A percentile compares a stretch with the other conserved stretches of the same genome.
These are phyloP conservation scores for Caprella mutica DNA, from an alignment of 2,888 invertebrate species.

Conservation along the genomic window DNA sequence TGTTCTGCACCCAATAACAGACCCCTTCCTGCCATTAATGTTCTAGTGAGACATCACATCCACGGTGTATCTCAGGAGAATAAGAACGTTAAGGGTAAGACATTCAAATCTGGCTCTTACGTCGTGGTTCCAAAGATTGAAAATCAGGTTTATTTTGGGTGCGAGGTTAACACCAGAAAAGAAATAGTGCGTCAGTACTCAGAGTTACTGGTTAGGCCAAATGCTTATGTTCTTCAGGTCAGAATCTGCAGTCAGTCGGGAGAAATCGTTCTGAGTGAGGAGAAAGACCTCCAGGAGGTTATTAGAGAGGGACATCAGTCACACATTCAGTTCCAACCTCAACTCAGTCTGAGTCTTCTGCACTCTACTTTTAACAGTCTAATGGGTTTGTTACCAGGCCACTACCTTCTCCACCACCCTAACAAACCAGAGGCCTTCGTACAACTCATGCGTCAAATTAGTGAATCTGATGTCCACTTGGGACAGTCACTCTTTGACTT, in stretches of 20 bases:
- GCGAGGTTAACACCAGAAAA: constrained; percentile 25
- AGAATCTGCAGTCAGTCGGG: constrained; percentile 20
- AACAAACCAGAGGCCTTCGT: constrained; percentile 27
- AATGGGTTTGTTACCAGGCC: constrained; percentile 12
- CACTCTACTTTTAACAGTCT: constrained; percentile 16
- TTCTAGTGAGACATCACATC: constrained; percentile 16
- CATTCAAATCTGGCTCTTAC: constrained; percentile 15
- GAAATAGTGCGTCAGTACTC: constrained; percentile 29
- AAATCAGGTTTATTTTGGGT: constrained; percentile 27
- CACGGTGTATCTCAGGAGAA: constrained; percentile 15
- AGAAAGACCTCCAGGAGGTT: constrained; percentile 15
- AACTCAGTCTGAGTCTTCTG: constrained; percentile 14
- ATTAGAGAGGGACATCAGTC: constrained; percentile 24
- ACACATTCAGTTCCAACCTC: constrained; percentile 22
- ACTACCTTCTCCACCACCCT: constrained; percentile 28
- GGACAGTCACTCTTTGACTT: neutral
- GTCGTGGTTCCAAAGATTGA: constrained; percentile 20
- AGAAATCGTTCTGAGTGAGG: constrained; percentile 18
- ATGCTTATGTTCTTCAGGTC: constrained; percentile 20
- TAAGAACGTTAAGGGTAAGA: neutral
- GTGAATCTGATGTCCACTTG: neutral
- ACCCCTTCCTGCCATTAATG: constrained; percentile 2
- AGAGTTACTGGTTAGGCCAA: constrained; percentile 21
- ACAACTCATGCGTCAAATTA: constrained; percentile 21
- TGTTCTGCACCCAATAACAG: neutral